Conservation (phyloP, 2,888 invertebrate genomes). For the Diogma glabrata region DNA sequence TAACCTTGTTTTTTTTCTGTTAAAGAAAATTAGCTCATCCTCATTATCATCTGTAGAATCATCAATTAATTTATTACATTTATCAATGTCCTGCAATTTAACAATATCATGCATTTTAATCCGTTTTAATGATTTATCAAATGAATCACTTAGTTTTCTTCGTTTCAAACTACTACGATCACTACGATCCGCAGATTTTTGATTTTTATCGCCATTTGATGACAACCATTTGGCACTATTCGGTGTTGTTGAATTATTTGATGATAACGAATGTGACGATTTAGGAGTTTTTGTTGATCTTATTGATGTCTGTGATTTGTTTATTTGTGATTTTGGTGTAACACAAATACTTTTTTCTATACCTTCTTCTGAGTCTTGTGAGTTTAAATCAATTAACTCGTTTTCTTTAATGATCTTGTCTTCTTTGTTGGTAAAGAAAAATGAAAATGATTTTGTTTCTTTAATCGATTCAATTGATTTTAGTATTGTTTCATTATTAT, state of each 20-base stretch:
- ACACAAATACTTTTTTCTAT: neutral
- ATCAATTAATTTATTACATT: too few relatives aligned
- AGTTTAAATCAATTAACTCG: neutral
- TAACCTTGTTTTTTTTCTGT: too few relatives aligned
- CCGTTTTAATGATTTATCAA: conserved; percentile 1
- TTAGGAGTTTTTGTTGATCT: neutral
- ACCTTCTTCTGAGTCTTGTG: neutral
- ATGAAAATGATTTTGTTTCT: neutral
- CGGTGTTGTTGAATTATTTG: too few relatives aligned
- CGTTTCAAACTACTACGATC: neutral
- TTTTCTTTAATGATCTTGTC: too few relatives aligned
- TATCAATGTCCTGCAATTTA: conserved; percentile 8
- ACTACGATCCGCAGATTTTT: too few relatives aligned
- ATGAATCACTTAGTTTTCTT: neutral
- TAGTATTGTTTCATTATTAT: neutral
- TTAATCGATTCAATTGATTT: neutral
- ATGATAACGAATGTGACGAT: neutral
- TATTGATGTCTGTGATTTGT: too few relatives aligned
- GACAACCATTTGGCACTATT: neutral
- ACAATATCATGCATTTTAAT: neutral
- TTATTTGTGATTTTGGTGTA: neutral
- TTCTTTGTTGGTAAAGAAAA: too few relatives aligned
- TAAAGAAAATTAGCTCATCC: too few relatives aligned
- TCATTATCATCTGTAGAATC: too few relatives aligned
- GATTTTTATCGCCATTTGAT: too few relatives aligned